Evolutionary conservation across 2,113 vertebrate species (phyloP).

Genomic region (Corythoichthys intestinalis): DNA sequence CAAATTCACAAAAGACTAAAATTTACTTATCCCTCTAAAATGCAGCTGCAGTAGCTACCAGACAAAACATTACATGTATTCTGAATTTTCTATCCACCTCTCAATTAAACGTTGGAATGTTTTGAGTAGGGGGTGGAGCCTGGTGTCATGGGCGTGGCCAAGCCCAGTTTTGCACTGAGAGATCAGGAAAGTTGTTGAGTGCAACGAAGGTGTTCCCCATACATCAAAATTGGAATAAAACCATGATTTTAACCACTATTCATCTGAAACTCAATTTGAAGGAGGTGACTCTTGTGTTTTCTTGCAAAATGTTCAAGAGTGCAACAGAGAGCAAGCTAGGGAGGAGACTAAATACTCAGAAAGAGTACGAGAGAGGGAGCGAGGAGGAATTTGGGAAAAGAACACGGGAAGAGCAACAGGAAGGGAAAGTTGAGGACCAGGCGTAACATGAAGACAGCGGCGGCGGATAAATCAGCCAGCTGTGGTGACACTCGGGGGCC

Average conservation of each 20-base stretch:
- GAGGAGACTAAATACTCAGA: not conserved
- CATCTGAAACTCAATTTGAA: not conserved
- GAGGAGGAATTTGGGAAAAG: slow-evolving; percentile 65
- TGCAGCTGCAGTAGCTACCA: not conserved
- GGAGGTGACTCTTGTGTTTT: not conserved
- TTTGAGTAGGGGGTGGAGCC: too few relatives aligned
- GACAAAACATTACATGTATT: not conserved
- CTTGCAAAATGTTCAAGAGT: not conserved
- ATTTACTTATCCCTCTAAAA: not conserved
- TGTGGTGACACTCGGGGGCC: slow-evolving; percentile 56
- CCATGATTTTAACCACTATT: not conserved
- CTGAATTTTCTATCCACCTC: not conserved
- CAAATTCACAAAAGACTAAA: not conserved
- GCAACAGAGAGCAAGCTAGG: not conserved
- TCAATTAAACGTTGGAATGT: too few relatives aligned
- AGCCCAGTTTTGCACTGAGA: not conserved
- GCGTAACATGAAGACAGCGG: slow-evolving; percentile 73
- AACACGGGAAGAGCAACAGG: slow-evolving; percentile 78
- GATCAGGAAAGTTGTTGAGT: not conserved
- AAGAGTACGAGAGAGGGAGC: slow-evolving; percentile 29
- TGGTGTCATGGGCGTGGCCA: too few relatives aligned
- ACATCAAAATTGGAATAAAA: not conserved
- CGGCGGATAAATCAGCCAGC: slow-evolving; percentile 71
- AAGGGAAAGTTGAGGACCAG: slow-evolving; percentile 70
- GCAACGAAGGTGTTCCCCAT: not conserved